Conservation (phyloP, 2,797 vertebrate species). For the Pelobates cultripes region DNA sequence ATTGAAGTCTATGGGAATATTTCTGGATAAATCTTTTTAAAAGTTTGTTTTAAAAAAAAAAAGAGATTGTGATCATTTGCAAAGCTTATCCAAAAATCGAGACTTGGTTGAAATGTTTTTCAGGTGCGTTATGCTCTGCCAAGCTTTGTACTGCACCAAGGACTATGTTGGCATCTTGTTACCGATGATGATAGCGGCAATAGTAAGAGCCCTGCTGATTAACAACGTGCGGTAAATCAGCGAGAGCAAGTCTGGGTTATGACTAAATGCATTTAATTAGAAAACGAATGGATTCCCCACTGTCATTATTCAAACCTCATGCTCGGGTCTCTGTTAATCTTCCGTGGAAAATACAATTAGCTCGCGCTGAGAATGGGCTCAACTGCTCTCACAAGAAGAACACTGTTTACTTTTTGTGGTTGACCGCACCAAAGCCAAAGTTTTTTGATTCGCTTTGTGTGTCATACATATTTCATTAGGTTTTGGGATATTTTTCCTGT, state of each 20-base stretch:
- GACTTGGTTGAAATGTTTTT: no score
- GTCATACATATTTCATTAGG: slow-evolving; percentile 4
- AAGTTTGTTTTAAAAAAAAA: no score
- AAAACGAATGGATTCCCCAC: not conserved
- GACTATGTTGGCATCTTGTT: no score
- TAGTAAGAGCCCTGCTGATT: not conserved
- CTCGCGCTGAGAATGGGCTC: not conserved
- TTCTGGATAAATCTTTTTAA: no score
- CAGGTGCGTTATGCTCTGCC: no score
- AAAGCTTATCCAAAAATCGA: no score
- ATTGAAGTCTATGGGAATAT: no score
- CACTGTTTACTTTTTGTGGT: slow-evolving; percentile 3
- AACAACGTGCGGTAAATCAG: not conserved
- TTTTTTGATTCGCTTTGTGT: not conserved
- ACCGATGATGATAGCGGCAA: not conserved
- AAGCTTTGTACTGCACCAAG: no score
- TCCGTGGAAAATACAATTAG: slow-evolving; percentile 7
- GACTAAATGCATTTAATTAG: not conserved
- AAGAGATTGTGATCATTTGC: no score
- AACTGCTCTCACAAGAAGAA: slow-evolving; percentile 3
- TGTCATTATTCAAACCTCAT: not conserved
- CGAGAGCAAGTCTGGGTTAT: not conserved
- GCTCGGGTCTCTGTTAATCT: not conserved
- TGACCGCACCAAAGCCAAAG: not conserved
- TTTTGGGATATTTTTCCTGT: slow-evolving; percentile 3